Conservation (phyloP, 2,888 invertebrate genomes). For the Macaria notata region DNA sequence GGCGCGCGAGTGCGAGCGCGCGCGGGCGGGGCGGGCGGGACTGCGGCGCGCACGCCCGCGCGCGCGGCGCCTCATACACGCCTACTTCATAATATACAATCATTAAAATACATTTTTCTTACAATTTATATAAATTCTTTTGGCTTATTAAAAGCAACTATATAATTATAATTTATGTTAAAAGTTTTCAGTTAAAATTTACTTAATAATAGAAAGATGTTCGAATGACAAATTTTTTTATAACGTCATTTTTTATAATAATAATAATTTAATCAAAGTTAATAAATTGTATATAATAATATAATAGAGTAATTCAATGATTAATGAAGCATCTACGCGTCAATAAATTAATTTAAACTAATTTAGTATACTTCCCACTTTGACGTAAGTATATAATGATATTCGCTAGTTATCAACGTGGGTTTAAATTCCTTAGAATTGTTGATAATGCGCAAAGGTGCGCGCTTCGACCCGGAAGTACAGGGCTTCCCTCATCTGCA, state of each 20-base stretch:
- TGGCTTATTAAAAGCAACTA: slow-evolving; percentile 83
- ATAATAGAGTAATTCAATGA: slow-evolving; percentile 83
- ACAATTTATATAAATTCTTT: slow-evolving; percentile 83
- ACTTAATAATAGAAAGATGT: slow-evolving; percentile 81
- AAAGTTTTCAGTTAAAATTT: slow-evolving; percentile 80
- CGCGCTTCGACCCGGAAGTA: slow-evolving; percentile 53
- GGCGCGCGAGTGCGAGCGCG: slow-evolving; percentile 30
- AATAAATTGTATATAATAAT: slow-evolving; percentile 83
- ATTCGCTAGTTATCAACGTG: slow-evolving; percentile 75
- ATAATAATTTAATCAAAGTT: slow-evolving; percentile 83
- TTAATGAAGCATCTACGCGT: slow-evolving; percentile 84
- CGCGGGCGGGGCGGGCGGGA: slow-evolving; percentile 24
- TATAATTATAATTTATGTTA: slow-evolving; percentile 81
- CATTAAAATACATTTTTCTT: slow-evolving; percentile 81
- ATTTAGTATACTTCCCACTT: slow-evolving; percentile 84
- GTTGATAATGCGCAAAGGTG: slow-evolving; percentile 69
- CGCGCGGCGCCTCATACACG: slow-evolving; percentile 31
- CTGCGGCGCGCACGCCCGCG: background rate
- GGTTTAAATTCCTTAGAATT: slow-evolving; percentile 76
- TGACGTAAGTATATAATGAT: slow-evolving; percentile 71
- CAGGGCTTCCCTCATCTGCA: slow-evolving; percentile 27
- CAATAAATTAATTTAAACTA: slow-evolving; percentile 85
- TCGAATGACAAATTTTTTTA: slow-evolving; percentile 82
- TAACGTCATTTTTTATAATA: slow-evolving; percentile 81
- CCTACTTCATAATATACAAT: slow-evolving; percentile 65